Conservation (phyloP, 1,140 invertebrate species). For the Polyergus mexicanus region DNA sequence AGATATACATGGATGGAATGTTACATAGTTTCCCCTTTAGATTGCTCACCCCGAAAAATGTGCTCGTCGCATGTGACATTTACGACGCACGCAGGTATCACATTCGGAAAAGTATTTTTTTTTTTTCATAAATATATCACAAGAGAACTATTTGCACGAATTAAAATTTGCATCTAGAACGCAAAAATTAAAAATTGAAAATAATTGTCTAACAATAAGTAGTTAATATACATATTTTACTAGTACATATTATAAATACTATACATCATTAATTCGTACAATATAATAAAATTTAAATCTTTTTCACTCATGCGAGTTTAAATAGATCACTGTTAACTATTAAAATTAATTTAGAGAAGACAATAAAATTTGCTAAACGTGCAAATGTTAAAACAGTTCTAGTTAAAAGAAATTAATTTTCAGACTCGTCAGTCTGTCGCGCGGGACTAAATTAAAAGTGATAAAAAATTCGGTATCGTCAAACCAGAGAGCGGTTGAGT, state of each 20-base stretch:
- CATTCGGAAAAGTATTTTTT: not conserved
- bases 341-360: constrained; percentile 53
- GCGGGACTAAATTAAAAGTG: constrained; percentile 60
- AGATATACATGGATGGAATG: constrained; percentile 16
- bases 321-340: constrained; percentile 21
- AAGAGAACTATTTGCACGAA: not conserved
- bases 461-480: constrained; percentile 42
- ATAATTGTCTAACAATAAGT: not conserved
- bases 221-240: not conserved
- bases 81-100: not conserved
- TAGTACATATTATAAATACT: too few species aligned
- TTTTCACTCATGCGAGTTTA: not conserved
- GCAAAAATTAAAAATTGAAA: not conserved
- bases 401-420: constrained; percentile 57
- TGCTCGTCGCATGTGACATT: not conserved
- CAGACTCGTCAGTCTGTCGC: constrained; percentile 15
- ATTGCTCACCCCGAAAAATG: not conserved
- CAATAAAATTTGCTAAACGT: constrained; percentile 48
- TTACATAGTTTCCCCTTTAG: not conserved
- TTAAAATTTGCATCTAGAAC: not conserved
- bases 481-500: constrained; percentile 28
- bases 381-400: constrained; percentile 51
- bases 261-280: not conserved
- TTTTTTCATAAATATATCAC: not conserved
- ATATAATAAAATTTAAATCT: not conserved